Base-by-base conservation (phyloP, 2,797 vertebrate genomes). In the Helostoma temminkii region DNA sequence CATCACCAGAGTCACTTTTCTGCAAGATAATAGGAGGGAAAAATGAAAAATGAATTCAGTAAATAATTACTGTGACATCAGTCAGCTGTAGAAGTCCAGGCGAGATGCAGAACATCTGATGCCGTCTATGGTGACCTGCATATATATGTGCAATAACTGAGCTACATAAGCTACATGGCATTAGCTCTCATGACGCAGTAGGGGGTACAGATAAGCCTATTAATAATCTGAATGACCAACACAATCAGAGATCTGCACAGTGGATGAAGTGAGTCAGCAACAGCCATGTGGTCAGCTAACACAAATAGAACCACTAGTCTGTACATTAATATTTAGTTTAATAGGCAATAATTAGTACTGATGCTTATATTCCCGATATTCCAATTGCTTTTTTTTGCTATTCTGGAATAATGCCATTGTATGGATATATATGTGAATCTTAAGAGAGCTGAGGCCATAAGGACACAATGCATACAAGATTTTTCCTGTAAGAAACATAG, bases 1-100 rank as follows among this genome's bases (percentile, higher is more conserved):
- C 88, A 96, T 94, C 25, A 96, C 88, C 83, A 96, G 76, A 15
- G 94, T 96, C 76, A 95, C 94, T 76, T 95, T 95, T 82, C 96
- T 97, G 84, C 78, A 75, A 55, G 19, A 58, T 3, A 1, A 54
- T 67, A 50, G 52, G 24, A 2, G 5, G 18, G 22, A 26, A 57
- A 30, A 18, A 72, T 56, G 2, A 32, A 32, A n/a, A n/a, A n/a
- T n/a, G n/a, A n/a, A n/a, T n/a, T n/a, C n/a, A n/a, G n/a, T n/a
- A n/a, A n/a, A n/a, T n/a, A n/a, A n/a, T n/a, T n/a, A n/a, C n/a
- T n/a, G 8, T 30, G 28, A 81, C 72, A 36, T 50, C 18, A 22
- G 3, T 26, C 43, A 6, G 21, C 18, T 25, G 9, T 37, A 34
- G 4, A n/a, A 5, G 34, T 11, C 37, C 6, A 26, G 37, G 26